Conservation (phyloP, 2,888 invertebrate species). For the Drosophila falleni region DNA sequence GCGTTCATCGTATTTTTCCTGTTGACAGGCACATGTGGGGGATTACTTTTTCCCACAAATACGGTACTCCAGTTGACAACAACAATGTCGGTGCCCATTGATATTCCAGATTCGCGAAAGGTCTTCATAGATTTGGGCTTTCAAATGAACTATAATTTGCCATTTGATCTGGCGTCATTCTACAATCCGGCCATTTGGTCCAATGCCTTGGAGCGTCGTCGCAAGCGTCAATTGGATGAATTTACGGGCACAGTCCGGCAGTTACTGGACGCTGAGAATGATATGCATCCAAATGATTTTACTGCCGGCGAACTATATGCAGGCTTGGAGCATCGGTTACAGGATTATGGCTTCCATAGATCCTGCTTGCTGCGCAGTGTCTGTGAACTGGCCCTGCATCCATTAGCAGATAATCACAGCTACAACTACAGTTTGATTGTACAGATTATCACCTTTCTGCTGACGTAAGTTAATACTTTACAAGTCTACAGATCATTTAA, state of each 20-base stretch:
- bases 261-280: conserved; percentile 20
- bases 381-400: conserved; percentile 89
- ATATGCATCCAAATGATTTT: conserved; percentile 74
- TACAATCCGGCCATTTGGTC: conserved; percentile 81
- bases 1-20: conserved; percentile 17
- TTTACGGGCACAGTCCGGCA: conserved; percentile 21
- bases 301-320: conserved; percentile 82
- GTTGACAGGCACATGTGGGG: conserved; percentile 5
- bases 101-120: conserved; percentile 69
- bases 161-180: conserved; percentile 72
- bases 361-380: conserved; percentile 89
- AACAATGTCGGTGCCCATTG: conserved; percentile 79
- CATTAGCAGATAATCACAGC: conserved; percentile 86
- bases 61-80: conserved; percentile 66
- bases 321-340: conserved; percentile 70
- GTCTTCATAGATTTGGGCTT: conserved; percentile 83
- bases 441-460: conserved; percentile 88
- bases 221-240: conserved; percentile 46
- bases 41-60: conserved; percentile 50
- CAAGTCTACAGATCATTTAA: neutral
- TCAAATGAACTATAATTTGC: conserved; percentile 84
- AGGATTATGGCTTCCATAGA: conserved; percentile 87
- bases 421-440: conserved; percentile 87
- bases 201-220: conserved; percentile 56
- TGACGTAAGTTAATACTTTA: conserved; percentile 87